Base-by-base conservation (phyloP, 2,113 vertebrate genomes). In the Rana temporaria region DNA sequence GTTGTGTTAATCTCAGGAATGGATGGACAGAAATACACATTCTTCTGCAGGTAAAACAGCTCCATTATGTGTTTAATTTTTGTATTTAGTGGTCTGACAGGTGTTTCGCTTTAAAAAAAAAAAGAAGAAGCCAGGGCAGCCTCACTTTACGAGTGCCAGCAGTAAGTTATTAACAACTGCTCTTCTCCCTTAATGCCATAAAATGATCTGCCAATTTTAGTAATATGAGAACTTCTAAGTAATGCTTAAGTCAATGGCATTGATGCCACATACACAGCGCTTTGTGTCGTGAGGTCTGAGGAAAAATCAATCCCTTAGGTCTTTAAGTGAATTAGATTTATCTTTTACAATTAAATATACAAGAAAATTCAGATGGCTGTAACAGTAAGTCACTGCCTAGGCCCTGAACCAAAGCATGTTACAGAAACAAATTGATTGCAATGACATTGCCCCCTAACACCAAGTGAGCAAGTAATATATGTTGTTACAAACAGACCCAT, bases 271-370 rank as follows among this genome's bases (percentile, higher is more conserved):
- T 66, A 76, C 72, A 67, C 81, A 68, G 75, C 64, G 67, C 71
- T 42, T 19, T 48, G 34, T 68, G 81, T 83, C 68, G 63, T 68
- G 52, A 68, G 63, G 71, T 57, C 71, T 83, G 48, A 38, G 56
- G 56, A 83, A 83, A 83, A 83, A 83, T 83, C 81, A 83, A 83
- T 83, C 76, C 70, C 63, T 34, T 24, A 14, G 55, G 81, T 68
- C 81, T 82, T 82, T 82, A 82, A 83, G 81, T 83, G 81, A 83
- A 83, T 83, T 83, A 83, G 81, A 83, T 83, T 83, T 83, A 83
- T 83, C 72, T 76, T 68, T 83, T 76, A 83, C 81, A 83, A 76
- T 83, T 76, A 83, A 83, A 83, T 83, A 82, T 83, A 83, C 71
- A 83, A 75, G 81, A 71, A 83, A 76, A 83, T 83, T 83, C 71